Base-by-base conservation (phyloP, 1,140 invertebrate genomes). In the Cyphomyrmex costatus region DNA sequence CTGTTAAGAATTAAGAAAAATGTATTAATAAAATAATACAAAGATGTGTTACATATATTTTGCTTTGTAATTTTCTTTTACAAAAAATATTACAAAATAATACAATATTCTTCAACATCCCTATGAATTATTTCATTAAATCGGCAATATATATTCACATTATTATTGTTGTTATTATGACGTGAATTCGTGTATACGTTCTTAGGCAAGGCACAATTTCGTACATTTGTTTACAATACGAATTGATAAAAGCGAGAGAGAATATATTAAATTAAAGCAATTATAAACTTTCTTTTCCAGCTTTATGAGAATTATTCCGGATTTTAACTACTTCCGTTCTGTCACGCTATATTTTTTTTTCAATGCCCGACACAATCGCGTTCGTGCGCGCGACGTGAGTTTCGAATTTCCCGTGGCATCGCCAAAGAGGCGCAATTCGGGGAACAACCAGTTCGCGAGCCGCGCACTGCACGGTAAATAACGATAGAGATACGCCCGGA, bases 401-500 rank as follows among this genome's bases (percentile, higher is more conserved):
- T 58, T 80, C 63, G 49, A 70, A 80, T 70, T 80, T 80, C 78
- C 78, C 78, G 78, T 70, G 78, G 51, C 33, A 58, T 42, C 42
- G 61, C n/a, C 19, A 19, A 42, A 36, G 61, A 78, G 42, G 16
- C 61, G 42, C 65, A 30, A 24, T 79, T 49, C 60, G 77, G 30
- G 61, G 61, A 70, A 70, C 36, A 70, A 70, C 30, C 14, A 70
- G 78, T 4, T 80, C 63, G 49, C 77, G 77, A 36, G 63, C 56
- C n/a, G 30, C 71, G 4, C 8, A 49, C 46, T 49, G 56, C 53
- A 16, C 30, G 33, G 56, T 12, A n/a, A 70, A 68, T 85, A 88
- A 88, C 80, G 49, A 65, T 73, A 56, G 65, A 80, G 51, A 85
- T 80, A 89, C 73, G 16, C 74, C 33, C 74, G 87, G 68, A 84